phyloP scores from a whole-genome alignment of 35 echinoderm and acorn worm genomes.

The Hemicentrotus pulcherrimus region DNA sequence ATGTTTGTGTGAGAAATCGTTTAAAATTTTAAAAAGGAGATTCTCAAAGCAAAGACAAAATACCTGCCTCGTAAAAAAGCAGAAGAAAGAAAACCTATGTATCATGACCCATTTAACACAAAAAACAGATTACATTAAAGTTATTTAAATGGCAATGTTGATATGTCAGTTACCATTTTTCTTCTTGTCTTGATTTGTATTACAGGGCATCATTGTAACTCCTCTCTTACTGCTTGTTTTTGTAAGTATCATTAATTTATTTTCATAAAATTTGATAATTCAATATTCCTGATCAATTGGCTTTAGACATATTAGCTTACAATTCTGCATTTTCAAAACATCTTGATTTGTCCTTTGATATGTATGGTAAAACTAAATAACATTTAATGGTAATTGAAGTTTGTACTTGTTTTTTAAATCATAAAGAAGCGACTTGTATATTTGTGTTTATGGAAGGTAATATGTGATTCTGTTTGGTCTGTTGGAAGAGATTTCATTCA shows the following conservation, averaged over 20 bases:
- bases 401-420: too few relatives aligned
- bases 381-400: too few relatives aligned
- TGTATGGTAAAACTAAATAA: too few relatives aligned
- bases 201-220: constrained; percentile 90
- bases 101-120: too few relatives aligned
- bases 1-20: neutral
- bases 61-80: too few relatives aligned
- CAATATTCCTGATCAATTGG: neutral
- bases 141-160: neutral
- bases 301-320: too few relatives aligned
- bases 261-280: neutral
- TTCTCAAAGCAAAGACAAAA: too few relatives aligned
- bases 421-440: too few relatives aligned
- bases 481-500: neutral
- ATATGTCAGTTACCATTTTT: neutral
- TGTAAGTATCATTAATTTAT: constrained; percentile 69
- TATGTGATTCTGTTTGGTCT: neutral
- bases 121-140: neutral
- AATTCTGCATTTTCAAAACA: too few relatives aligned
- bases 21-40: neutral
- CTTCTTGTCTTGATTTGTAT: constrained; percentile 14
- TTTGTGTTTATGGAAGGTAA: neutral
- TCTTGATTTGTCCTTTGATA: too few relatives aligned
- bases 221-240: constrained; percentile 82
- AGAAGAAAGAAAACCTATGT: too few relatives aligned